phyloP scores from a whole-genome alignment of 2,113 vertebrate species.

The Gobiocypris rarus region DNA sequence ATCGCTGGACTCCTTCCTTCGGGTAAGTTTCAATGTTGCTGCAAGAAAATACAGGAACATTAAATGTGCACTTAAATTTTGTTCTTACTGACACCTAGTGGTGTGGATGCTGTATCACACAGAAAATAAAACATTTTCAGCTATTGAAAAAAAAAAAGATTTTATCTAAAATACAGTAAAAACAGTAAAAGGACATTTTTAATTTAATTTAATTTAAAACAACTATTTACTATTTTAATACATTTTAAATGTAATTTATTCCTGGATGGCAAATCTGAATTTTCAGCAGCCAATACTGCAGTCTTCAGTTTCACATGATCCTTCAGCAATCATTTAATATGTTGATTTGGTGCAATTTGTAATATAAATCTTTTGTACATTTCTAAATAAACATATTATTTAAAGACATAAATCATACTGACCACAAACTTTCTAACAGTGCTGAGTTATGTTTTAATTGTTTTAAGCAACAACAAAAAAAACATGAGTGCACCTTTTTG shows the following conservation, averaged over 20 bases:
- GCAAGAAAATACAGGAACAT: neutral
- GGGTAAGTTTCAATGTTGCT: constrained; percentile 71
- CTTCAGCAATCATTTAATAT: neutral
- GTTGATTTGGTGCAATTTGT: neutral
- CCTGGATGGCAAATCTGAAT: neutral
- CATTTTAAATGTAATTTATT: too few species aligned
- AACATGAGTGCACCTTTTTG: too few species aligned
- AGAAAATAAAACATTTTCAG: neutral
- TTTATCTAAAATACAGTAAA: too few species aligned
- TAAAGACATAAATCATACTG: too few species aligned
- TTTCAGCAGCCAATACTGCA: neutral
- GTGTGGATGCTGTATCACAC: neutral
- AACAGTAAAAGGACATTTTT: too few species aligned
- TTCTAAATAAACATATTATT: too few species aligned
- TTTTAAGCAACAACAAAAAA: too few species aligned
- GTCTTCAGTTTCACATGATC: neutral
- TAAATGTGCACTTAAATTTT: neutral
- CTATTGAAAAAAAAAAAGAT: too few species aligned
- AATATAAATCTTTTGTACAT: neutral
- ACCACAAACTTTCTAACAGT: too few species aligned
- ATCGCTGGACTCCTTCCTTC: constrained; percentile 92
- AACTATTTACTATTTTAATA: neutral
- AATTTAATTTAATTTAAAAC: too few species aligned
- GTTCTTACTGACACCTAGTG: constrained; percentile 11
- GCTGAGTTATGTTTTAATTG: too few species aligned